These are phyloP conservation scores for Serranus cabrilla DNA, from an alignment of 2,797 vertebrate species.

Conservation along the genomic window DNA sequence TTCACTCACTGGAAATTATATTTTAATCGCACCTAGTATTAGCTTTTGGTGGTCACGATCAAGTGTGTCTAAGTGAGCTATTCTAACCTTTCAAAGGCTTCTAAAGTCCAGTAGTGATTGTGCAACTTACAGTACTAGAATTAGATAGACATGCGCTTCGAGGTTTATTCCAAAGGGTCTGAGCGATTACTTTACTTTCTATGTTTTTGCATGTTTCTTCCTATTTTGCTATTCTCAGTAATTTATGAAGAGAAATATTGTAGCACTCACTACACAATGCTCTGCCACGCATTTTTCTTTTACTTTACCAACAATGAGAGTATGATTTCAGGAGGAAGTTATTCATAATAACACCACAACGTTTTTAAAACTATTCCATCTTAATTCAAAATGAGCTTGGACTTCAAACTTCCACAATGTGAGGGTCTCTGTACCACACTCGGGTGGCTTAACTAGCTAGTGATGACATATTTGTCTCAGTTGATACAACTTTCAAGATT, in stretches of 20 bases:
- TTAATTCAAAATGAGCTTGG: background rate
- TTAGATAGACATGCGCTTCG: background rate
- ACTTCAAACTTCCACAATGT: background rate
- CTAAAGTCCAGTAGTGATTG: background rate
- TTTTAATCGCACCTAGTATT: accelerated
- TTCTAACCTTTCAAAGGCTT: background rate
- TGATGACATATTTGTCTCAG: background rate
- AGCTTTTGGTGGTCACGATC: background rate
- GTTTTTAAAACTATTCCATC: background rate
- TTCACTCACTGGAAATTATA: background rate
- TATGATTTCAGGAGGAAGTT: background rate
- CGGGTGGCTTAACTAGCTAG: background rate
- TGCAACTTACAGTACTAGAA: background rate
- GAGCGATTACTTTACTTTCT: background rate
- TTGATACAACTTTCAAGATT: background rate
- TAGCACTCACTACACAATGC: no score
- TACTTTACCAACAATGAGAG: background rate
- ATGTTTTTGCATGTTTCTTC: background rate
- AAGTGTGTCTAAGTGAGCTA: background rate
- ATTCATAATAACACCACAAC: background rate
- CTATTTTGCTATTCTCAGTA: background rate
- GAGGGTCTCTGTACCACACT: background rate
- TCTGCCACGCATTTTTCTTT: background rate
- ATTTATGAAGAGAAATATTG: background rate
- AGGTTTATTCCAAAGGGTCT: background rate